These are phyloP conservation scores for Erpornis zantholeuca DNA, from an alignment of 2,113 vertebrate species.

Conservation along the genomic window DNA sequence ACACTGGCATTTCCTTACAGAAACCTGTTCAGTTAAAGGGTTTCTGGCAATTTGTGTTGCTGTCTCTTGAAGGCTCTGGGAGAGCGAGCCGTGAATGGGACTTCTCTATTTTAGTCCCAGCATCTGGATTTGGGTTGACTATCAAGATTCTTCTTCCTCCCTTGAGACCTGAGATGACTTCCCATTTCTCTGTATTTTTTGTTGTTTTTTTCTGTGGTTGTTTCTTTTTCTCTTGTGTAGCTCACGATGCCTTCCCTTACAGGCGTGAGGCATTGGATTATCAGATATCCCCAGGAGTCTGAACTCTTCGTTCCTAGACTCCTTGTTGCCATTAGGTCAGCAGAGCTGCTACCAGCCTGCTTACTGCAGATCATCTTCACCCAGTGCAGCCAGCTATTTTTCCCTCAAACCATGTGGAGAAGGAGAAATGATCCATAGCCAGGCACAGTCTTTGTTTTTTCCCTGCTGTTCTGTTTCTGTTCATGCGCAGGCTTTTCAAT, in stretches of 20 bases:
- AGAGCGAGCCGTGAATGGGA: background rate
- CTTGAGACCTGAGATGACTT: background rate
- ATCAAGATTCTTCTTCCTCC: background rate
- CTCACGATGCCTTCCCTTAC: background rate
- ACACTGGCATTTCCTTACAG: background rate
- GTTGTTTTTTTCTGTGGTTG: background rate
- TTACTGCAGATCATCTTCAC: background rate
- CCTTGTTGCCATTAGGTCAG: background rate
- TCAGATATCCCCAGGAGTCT: background rate
- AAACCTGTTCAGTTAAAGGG: background rate
- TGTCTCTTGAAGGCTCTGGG: background rate
- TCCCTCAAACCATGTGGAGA: conserved; percentile 23
- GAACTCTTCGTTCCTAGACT: background rate
- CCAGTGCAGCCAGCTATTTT: conserved; percentile 1
- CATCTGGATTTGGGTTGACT: background rate
- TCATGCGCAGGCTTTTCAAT: conserved; percentile 7
- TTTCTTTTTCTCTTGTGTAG: background rate
- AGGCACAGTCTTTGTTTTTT: background rate
- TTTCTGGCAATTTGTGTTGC: background rate
- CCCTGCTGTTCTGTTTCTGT: conserved; percentile 31
- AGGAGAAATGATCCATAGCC: conserved; percentile 33
- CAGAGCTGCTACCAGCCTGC: background rate
- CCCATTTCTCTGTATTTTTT: background rate
- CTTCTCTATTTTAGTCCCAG: background rate
- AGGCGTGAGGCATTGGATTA: background rate